Percentiles rank a stretch among this genome's conserved stretches.
Evolutionary conservation across 2,797 vertebrate species (phyloP).

Genomic region (Taenioides sp.): DNA sequence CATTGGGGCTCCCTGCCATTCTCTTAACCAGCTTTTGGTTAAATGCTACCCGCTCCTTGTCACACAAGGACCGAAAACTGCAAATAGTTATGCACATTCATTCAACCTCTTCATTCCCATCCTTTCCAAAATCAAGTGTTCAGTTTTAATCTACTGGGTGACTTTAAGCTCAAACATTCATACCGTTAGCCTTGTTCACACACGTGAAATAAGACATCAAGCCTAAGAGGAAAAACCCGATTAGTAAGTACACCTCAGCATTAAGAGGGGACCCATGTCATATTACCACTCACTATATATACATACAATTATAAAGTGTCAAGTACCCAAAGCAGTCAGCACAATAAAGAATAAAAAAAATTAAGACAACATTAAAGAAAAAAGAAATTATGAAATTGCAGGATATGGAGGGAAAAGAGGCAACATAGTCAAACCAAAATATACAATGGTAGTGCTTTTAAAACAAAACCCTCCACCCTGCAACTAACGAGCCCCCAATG

Average conservation of each 20-base stretch:
- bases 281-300: slow-evolving; percentile 78
- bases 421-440: slow-evolving; percentile 69
- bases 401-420: slow-evolving; percentile 72
- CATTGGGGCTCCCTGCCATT: slow-evolving; percentile 68
- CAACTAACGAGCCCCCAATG: slow-evolving; percentile 67
- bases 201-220: slow-evolving; percentile 75
- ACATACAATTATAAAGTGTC: slow-evolving; percentile 83
- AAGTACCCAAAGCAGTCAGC: slow-evolving; percentile 85
- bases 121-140: slow-evolving; percentile 77
- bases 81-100: slow-evolving; percentile 73
- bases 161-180: slow-evolving; percentile 64
- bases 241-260: slow-evolving; percentile 74
- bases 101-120: slow-evolving; percentile 58
- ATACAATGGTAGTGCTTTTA: slow-evolving; percentile 79
- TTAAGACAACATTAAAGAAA: slow-evolving; percentile 73
- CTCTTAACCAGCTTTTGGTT: slow-evolving; percentile 71
- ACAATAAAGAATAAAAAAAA: slow-evolving; percentile 64
- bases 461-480: slow-evolving; percentile 72
- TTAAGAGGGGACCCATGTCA: slow-evolving; percentile 74
- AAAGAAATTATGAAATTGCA: slow-evolving; percentile 71
- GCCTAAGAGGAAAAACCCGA: slow-evolving; percentile 73
- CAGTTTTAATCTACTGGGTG: slow-evolving; percentile 61
- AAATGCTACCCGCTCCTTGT: slow-evolving; percentile 73
- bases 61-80: slow-evolving; percentile 75
- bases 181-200: slow-evolving; percentile 63